Conservation (phyloP, 2,888 invertebrate species). For the Orthonychiurus folsomi region DNA sequence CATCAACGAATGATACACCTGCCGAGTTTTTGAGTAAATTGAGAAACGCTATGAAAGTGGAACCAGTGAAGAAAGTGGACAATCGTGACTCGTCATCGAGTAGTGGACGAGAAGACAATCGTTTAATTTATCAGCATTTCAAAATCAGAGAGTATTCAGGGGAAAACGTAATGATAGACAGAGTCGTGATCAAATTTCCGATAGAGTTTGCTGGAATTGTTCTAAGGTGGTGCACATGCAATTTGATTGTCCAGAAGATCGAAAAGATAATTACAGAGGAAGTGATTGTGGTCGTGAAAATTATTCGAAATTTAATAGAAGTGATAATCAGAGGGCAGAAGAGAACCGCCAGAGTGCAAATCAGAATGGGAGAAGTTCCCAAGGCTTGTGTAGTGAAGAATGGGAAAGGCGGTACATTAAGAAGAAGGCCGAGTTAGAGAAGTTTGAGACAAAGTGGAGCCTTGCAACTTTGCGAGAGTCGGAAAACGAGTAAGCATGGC, state of each 20-base stretch:
- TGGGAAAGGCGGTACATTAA: not conserved
- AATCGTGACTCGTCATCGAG: not conserved
- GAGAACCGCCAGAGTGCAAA: not conserved
- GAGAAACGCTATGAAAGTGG: not conserved
- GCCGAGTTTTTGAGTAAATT: not conserved
- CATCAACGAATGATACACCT: not conserved
- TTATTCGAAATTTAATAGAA: not conserved
- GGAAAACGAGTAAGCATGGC: not conserved
- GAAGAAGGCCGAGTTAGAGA: not conserved
- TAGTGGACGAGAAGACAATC: not conserved
- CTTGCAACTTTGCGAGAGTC: not conserved
- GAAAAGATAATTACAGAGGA: too few species aligned
- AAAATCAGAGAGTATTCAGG: too few species aligned
- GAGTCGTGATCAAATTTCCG: too few species aligned
- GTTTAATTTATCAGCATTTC: not conserved
- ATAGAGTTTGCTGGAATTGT: too few species aligned
- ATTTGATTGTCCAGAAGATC: too few species aligned
- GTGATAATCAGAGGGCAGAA: not conserved
- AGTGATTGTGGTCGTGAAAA: not conserved
- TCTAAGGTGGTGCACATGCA: too few species aligned
- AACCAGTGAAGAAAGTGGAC: too few species aligned
- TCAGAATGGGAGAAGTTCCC: not conserved
- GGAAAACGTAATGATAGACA: too few species aligned
- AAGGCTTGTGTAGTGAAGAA: not conserved
- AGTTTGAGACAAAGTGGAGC: not conserved